Base-by-base conservation (phyloP, 1,140 invertebrate genomes). In the Potamilus streckersoni region DNA sequence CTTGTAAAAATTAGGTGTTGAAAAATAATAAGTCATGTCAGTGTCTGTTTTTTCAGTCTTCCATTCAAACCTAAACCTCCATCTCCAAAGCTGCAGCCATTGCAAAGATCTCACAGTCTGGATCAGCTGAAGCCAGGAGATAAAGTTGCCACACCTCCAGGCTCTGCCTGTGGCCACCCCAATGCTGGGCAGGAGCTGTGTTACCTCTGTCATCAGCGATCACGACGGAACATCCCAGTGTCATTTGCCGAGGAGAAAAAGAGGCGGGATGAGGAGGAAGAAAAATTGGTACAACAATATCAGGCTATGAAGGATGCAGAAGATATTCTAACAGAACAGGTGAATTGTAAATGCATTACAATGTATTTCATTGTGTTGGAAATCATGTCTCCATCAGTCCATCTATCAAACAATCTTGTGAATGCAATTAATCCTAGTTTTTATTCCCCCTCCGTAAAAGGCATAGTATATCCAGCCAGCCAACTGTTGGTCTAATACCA, bases 121-220 rank as follows among this genome's bases (percentile, higher is more conserved):
- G 82, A 81, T 12, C 76, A 79, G 69, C 73, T 81, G 62, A 69
- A 76, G 15, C 78, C 72, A 16, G 60, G 60, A 27, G 67, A 73
- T 59, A 72, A 78, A 61, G 71, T 64, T 15, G 60, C 69, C n/a
- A 80, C 79, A 3, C 79, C 82, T 49, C 79, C 80, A 67, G 63
- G 23, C 8, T 83, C 83, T n/a, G 73, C 80, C 0, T 89, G 88
- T 80, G 86, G 83, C n/a, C 89, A 90, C 67, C 74, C 81, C 1
- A 84, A 84, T 65, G 86, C 88, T 60, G 89, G 88, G 8, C 89
- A 90, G 74, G 89, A 90, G 75, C 76, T 90, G 69, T 90, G 89
- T 78, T 90, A 90, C 74, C 80, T 90, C 16, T 90, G 89, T 78
- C 88, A 90, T 73, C 88, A 90, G 78, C 71, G 89, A n/a, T 82